These are phyloP conservation scores for Ceratina japonica DNA, from an alignment of 1,140 invertebrate species.

Conservation along the genomic window DNA sequence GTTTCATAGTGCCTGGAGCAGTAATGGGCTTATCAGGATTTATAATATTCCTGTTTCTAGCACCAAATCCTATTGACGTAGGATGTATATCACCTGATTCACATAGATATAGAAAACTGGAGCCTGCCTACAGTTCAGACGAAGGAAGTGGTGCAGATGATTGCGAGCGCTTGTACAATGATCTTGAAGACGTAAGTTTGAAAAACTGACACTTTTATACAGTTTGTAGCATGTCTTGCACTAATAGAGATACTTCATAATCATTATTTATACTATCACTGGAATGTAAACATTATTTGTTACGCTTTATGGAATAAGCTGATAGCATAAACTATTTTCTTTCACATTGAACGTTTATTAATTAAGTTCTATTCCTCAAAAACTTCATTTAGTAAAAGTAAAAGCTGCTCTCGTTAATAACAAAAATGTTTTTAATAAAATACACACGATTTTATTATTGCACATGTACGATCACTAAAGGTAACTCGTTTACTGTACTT, in stretches of 20 bases:
- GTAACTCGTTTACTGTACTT: conserved; percentile 72
- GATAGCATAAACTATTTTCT: neutral
- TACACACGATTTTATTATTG: conserved; percentile 44
- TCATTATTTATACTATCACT: conserved; percentile 20
- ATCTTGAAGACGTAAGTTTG: conserved; percentile 72
- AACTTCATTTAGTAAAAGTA: conserved; percentile 13
- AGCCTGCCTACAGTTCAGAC: conserved; percentile 70
- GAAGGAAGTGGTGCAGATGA: conserved; percentile 65
- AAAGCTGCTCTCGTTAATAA: neutral
- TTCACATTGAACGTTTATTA: neutral
- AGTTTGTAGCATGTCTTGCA: conserved; percentile 20
- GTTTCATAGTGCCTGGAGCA: conserved; percentile 94
- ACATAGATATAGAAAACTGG: conserved; percentile 69
- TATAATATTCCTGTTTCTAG: conserved; percentile 92
- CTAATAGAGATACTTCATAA: conserved; percentile 12
- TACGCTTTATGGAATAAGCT: neutral
- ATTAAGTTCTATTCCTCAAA: too few relatives aligned
- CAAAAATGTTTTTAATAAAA: conserved; percentile 11
- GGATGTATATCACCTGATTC: conserved; percentile 80
- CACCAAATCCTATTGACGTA: conserved; percentile 88
- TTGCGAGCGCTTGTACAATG: conserved; percentile 52
- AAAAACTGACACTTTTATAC: neutral
- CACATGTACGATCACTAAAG: conserved; percentile 58
- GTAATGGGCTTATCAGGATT: conserved; percentile 90
- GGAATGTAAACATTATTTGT: conserved; percentile 19